A percentile compares a stretch with the other conserved stretches of the same genome.
Conservation (phyloP, 2,113 vertebrate genomes). For the Hippotragus niger region DNA sequence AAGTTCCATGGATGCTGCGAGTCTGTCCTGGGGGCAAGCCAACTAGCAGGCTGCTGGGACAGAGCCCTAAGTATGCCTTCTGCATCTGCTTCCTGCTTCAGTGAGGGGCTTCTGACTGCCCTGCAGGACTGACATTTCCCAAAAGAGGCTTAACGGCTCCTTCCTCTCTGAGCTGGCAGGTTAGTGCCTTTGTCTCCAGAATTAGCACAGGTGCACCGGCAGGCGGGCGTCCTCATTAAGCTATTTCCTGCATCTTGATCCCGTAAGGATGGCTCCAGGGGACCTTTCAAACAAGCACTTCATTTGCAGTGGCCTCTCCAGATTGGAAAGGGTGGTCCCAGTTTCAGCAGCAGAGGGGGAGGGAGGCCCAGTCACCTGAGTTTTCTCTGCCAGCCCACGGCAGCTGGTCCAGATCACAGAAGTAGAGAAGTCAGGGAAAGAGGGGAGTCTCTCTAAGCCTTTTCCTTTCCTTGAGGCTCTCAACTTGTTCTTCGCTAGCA, state of each 20-base stretch:
- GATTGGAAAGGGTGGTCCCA: not conserved
- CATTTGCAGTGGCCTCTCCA: slow-evolving; percentile 38
- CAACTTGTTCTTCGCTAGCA: not conserved
- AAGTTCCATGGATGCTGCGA: not conserved
- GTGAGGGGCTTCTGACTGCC: slow-evolving; percentile 18
- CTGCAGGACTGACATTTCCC: slow-evolving; percentile 48
- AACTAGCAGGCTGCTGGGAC: not conserved
- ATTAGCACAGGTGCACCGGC: slow-evolving; percentile 70
- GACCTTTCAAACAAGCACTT: slow-evolving; percentile 56
- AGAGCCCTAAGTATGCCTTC: not conserved
- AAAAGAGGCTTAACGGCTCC: slow-evolving; percentile 43
- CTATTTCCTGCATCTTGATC: slow-evolving; percentile 68
- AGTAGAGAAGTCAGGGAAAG: not conserved
- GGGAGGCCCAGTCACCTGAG: not conserved
- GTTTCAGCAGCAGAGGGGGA: not conserved
- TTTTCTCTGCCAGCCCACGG: not conserved
- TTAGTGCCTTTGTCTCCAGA: slow-evolving; percentile 69
- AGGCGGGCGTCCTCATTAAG: slow-evolving; percentile 61
- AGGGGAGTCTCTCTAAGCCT: not conserved
- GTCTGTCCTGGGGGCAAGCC: not conserved
- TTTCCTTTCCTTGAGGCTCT: not conserved
- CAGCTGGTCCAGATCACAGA: not conserved
- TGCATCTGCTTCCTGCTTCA: not conserved
- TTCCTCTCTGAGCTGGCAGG: slow-evolving; percentile 39
- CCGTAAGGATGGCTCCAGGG: slow-evolving; percentile 54